These are phyloP conservation scores for Deroplatys truncata DNA, from an alignment of 2,888 invertebrate genomes.

Conservation along the genomic window DNA sequence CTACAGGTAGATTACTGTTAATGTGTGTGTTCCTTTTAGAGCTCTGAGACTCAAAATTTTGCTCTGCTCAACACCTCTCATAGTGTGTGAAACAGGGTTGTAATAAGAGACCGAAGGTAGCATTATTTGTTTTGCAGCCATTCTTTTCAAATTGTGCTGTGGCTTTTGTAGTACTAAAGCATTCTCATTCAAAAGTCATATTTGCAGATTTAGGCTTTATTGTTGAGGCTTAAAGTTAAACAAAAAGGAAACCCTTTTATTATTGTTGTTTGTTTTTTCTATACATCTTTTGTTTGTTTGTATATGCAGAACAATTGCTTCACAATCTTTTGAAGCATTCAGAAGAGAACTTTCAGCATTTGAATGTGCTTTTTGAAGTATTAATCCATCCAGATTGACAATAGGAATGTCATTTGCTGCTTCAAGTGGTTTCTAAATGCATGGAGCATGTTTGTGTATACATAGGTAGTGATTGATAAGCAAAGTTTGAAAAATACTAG, in stretches of 20 bases:
- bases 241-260: background rate
- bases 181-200: background rate
- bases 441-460: background rate
- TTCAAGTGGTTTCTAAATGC: background rate
- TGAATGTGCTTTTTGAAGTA: background rate
- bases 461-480: no score
- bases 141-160: background rate
- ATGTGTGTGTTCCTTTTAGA: background rate
- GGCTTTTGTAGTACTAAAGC: background rate
- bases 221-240: background rate
- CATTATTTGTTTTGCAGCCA: background rate
- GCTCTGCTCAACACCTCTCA: background rate
- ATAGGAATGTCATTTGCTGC: background rate
- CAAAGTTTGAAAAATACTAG: background rate
- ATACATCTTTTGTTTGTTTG: background rate
- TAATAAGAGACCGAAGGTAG: background rate
- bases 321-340: background rate
- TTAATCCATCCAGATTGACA: background rate
- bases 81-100: background rate
- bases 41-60: background rate
- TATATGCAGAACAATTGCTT: background rate
- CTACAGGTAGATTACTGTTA: background rate
- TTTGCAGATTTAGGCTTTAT: background rate
- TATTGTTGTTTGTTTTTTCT: no score
- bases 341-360: background rate